phyloP scores from a whole-genome alignment of 2,113 vertebrate genomes.

The Rallus limicola region DNA sequence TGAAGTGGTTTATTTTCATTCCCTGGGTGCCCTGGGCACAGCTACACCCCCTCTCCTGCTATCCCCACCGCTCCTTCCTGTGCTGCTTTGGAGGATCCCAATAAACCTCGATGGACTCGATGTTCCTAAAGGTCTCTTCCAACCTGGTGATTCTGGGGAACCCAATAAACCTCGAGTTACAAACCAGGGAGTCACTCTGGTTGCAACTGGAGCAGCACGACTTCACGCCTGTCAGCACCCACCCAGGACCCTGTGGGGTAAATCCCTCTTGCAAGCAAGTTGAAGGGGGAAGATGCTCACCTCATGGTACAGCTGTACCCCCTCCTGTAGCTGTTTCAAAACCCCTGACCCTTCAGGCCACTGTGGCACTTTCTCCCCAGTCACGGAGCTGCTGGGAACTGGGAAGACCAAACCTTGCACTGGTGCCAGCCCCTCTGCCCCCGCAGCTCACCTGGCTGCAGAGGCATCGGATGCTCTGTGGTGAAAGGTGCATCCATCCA shows the following conservation, averaged over 20 bases:
- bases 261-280: neutral
- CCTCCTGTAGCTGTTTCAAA: neutral
- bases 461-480: neutral
- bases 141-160: too few species aligned
- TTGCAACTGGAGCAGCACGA: neutral
- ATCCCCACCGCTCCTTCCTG: neutral
- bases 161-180: neutral
- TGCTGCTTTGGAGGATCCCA: neutral
- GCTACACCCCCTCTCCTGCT: neutral
- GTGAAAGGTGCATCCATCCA: conserved; percentile 1
- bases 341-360: neutral
- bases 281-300: neutral
- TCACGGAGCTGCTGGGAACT: neutral
- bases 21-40: neutral
- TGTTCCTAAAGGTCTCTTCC: too few species aligned
- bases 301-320: neutral
- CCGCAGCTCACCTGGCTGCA: conserved; percentile 28
- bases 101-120: neutral
- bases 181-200: neutral
- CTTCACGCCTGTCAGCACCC: neutral
- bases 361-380: neutral
- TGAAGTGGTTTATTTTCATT: neutral
- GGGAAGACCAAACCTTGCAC: neutral
- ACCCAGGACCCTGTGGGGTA: neutral
- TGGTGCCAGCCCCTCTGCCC: neutral